Percentiles rank a stretch among this genome's conserved stretches.
Evolutionary conservation across 2,113 vertebrate genomes (phyloP).

Genomic region (Mystacornis crossleyi): DNA sequence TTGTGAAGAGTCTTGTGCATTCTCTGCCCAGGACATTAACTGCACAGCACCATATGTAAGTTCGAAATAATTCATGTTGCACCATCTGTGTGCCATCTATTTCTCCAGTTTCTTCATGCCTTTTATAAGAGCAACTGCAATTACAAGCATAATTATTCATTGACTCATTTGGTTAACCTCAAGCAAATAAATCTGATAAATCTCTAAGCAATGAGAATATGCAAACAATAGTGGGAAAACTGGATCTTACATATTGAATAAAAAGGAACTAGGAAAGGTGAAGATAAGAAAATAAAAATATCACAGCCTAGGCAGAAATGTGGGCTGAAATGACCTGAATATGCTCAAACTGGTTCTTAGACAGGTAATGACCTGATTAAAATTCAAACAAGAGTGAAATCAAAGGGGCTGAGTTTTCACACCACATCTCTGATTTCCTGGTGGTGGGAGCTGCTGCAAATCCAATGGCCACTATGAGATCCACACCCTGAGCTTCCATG

Average conservation of each 20-base stretch:
- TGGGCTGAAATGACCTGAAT: neutral
- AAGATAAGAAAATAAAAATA: conserved; percentile 46
- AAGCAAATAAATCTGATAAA: conserved; percentile 11
- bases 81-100: neutral
- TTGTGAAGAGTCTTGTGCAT: conserved; percentile 74
- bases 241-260: neutral
- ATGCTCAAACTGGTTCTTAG: neutral
- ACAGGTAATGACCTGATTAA: neutral
- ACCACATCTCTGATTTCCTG: neutral
- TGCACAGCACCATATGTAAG: conserved; percentile 75
- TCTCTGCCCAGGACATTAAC: conserved; percentile 73
- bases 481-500: neutral
- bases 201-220: neutral
- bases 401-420: neutral
- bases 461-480: fast-evolving
- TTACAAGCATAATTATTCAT: conserved; percentile 38
- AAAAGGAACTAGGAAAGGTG: conserved; percentile 4
- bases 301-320: neutral
- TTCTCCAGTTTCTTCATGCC: neutral
- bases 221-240: conserved; percentile 39
- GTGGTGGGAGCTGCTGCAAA: neutral
- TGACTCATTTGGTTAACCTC: conserved; percentile 11
- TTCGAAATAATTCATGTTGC: conserved; percentile 39
- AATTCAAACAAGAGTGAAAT: neutral
- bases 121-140: conserved; percentile 73